Conservation (phyloP, 2,113 vertebrate species). For the Alosa alosa region DNA sequence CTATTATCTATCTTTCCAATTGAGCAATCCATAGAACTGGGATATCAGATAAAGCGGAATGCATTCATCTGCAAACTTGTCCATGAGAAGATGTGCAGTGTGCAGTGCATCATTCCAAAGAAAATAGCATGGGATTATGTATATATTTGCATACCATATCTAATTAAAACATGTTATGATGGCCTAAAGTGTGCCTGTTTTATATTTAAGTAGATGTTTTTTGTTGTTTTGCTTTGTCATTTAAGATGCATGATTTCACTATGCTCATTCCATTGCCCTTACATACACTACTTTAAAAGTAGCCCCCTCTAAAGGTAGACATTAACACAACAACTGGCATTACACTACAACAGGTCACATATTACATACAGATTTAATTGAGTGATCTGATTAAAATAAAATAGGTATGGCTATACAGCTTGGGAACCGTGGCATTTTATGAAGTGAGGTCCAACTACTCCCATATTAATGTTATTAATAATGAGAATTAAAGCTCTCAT, state of each 20-base stretch:
- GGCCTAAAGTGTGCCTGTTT: too few relatives aligned
- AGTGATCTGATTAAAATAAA: neutral
- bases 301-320: conserved; percentile 32
- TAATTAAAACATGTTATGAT: too few relatives aligned
- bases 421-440: neutral
- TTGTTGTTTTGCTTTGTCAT: too few relatives aligned
- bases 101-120: neutral
- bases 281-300: conserved; percentile 3
- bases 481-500: neutral
- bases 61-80: neutral
- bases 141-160: too few relatives aligned
- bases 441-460: neutral
- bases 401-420: neutral
- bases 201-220: neutral
- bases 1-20: neutral
- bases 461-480: neutral
- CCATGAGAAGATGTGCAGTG: neutral
- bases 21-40: neutral
- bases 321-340: neutral
- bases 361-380: neutral
- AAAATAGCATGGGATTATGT: neutral
- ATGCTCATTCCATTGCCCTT: neutral
- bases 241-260: neutral
- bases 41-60: neutral
- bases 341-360: neutral